Evolutionary conservation across 2,888 invertebrate genomes (phyloP), one percentile per base, ranked within the genome.

Genomic region (Flabesymbios commensalis): DNA sequence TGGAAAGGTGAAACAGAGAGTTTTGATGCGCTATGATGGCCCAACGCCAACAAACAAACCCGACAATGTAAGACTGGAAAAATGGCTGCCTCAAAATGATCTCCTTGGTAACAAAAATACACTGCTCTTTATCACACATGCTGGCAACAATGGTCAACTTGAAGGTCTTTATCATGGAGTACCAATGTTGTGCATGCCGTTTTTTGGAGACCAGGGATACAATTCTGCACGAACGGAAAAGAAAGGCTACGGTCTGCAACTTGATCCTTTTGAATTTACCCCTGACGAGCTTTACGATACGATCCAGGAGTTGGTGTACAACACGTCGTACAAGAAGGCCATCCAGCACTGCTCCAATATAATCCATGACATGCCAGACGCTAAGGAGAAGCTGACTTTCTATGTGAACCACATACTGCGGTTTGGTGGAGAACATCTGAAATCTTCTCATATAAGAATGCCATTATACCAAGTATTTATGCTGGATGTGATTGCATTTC

Each of bases 51-150:
- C 7, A 4, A 19, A 2, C 7, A 48, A 47, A 3, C 55, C 54
- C 3, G 32, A 31, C 4, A 56, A 60, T 32, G 55, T 60, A 3
- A 22, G 29, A 7, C 32, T 60, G 24, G 3, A n/a, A 4, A 7
- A 4, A 3, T 60, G 60, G 60, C n/a, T 60, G 5, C 60, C 60
- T 31, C 55, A 60, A 39, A 57, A 45, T 57, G 60, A 60, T 36
- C 56, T 60, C n/a, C 56, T 60, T 5, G 60, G 55, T 4, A 43
- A 57, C 28, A 14, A 10, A 4, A 28, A 56, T 3, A 36, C 41
- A 3, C 10, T 17, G 28, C 29, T 57, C 22, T 60, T 60, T 32
- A 57, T 60, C 24, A 60, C 60, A 3, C 60, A 60, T 24, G 5
- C 19, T 19, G 60, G 60, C 4, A 36, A 22, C 24, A 60, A 57